Percentiles rank a stretch among this genome's conserved stretches.
Evolutionary conservation across 2,797 vertebrate genomes (phyloP).

Genomic region (Parambassis ranga): DNA sequence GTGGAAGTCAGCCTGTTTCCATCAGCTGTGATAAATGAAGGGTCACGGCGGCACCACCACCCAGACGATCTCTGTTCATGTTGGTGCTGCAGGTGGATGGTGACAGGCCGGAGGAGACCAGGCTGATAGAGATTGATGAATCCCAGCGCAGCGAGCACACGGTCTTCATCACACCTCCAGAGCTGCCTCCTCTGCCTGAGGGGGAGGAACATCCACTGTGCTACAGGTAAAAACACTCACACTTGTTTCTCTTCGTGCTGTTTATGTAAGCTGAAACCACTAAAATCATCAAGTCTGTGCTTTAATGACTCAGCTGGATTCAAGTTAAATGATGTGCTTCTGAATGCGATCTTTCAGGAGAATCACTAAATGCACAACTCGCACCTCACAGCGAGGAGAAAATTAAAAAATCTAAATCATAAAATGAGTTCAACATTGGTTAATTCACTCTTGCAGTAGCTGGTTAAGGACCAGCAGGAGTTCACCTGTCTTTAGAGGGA

Average conservation of each 20-base stretch:
- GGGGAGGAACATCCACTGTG: slow-evolving; percentile 91
- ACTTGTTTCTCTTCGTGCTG: background rate
- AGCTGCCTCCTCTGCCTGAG: slow-evolving; percentile 89
- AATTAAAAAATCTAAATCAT: background rate
- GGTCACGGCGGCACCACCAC: background rate
- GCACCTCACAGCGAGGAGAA: background rate
- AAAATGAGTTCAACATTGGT: background rate
- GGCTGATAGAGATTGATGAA: slow-evolving; percentile 94
- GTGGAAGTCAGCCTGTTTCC: background rate
- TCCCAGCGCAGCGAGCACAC: slow-evolving; percentile 99
- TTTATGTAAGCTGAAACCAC: background rate
- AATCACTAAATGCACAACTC: background rate
- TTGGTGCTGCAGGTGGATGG: slow-evolving; percentile 83
- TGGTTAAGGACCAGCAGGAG: slow-evolving; percentile 21
- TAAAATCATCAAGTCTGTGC: background rate
- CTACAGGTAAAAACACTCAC: slow-evolving; percentile 89
- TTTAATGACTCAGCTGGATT: background rate
- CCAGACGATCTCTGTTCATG: background rate
- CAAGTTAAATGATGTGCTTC: background rate
- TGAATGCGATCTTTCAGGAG: background rate
- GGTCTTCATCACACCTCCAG: slow-evolving; percentile 96
- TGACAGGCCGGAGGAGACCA: slow-evolving; percentile 87
- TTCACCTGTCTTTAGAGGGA: background rate
- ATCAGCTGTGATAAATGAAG: slow-evolving; percentile 3
- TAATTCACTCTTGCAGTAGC: background rate